phyloP scores from a whole-genome alignment of 92 coral and sea anemone genomes.

The Pocillopora meandrina region DNA sequence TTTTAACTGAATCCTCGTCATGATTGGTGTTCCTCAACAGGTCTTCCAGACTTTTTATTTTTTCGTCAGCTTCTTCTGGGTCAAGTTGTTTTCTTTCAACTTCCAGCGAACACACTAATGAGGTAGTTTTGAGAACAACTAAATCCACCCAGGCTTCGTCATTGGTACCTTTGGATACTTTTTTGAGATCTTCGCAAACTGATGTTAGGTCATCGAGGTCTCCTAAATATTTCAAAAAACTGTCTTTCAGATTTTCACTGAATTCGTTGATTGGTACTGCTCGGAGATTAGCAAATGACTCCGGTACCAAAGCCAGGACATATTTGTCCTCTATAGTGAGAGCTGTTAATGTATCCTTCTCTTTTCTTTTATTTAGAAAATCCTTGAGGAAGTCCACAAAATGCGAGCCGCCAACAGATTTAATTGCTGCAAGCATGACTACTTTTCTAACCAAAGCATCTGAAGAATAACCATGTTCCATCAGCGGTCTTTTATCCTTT shows the following conservation, averaged over 20 bases:
- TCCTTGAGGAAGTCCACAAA: slow-evolving; percentile 58
- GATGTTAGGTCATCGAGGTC: slow-evolving; percentile 50
- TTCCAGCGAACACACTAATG: slow-evolving; percentile 57
- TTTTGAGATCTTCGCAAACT: slow-evolving; percentile 57
- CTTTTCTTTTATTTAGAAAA: slow-evolving; percentile 8
- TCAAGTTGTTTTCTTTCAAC: slow-evolving; percentile 63
- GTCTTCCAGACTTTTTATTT: slow-evolving; percentile 57
- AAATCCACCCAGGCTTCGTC: slow-evolving; percentile 62
- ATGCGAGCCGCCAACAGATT: slow-evolving; percentile 42
- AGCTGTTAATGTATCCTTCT: not conserved
- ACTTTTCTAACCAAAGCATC: slow-evolving; percentile 72
- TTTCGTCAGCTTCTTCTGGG: slow-evolving; percentile 62
- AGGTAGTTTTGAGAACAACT: slow-evolving; percentile 55
- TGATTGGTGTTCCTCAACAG: slow-evolving; percentile 16
- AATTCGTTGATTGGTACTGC: slow-evolving; percentile 67
- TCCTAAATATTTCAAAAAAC: slow-evolving; percentile 55
- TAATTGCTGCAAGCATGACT: slow-evolving; percentile 78
- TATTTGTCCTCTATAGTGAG: slow-evolving; percentile 46
- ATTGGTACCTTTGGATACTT: slow-evolving; percentile 35
- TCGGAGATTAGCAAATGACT: slow-evolving; percentile 56
- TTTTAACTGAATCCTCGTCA: slow-evolving; percentile 67
- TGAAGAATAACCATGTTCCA: slow-evolving; percentile 80
- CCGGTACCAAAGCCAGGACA: slow-evolving; percentile 68
- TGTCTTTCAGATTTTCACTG: slow-evolving; percentile 59
- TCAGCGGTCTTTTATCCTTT: slow-evolving; percentile 65